Evolutionary conservation across 2,888 invertebrate species (phyloP), one percentile per base, ranked within the genome.

Genomic region (Philhelius pedissequus): DNA sequence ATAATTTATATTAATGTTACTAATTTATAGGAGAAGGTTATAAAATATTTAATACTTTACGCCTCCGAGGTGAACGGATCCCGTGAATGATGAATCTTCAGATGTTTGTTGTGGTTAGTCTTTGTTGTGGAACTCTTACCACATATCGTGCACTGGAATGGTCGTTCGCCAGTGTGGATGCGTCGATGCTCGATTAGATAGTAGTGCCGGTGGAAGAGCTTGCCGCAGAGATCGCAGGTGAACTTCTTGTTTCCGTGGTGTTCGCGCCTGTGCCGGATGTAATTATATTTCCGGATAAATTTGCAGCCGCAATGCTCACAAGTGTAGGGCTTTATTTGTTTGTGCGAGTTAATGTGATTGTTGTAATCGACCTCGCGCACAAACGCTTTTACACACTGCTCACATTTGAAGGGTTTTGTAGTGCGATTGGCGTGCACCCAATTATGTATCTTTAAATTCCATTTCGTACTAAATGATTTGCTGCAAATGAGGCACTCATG

Each of bases 281-380:
- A 97, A 91, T 97, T 97, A 91, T 96, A 96, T 90, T 97, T 97
- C 79, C 97, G 93, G 82, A 96, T 96, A 91, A 97, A 97, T 91
- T 96, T 96, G 82, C 96, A 96, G 48, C 97, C 97, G 92, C 97
- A 97, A 90, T 96, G 95, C 91, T 97, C 97, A 91, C 97, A 97
- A 0, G 97, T 97, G 68, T 91, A 97, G 2, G 96, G 97, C 66
- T 96, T 94, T 50, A 96, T 94, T 79, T 96, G 95, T 87, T 95
- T 95, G 92, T 97, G 97, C 38, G 97, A 94, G 92, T 97, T 96
- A 94, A 96, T 95, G 91, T 97, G 97, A 11, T 96, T 95, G 43
- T 95, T 93, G 90, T 95, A 96, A 89, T 97, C 97, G 35, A 95
- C 93, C 88, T 96, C 95, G 8, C 97, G 94, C 75, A 97, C 94